A percentile compares a stretch with the other conserved stretches of the same genome.
Evolutionary conservation across 2,888 invertebrate genomes (phyloP).

Genomic region (Aporophyla nigra): DNA sequence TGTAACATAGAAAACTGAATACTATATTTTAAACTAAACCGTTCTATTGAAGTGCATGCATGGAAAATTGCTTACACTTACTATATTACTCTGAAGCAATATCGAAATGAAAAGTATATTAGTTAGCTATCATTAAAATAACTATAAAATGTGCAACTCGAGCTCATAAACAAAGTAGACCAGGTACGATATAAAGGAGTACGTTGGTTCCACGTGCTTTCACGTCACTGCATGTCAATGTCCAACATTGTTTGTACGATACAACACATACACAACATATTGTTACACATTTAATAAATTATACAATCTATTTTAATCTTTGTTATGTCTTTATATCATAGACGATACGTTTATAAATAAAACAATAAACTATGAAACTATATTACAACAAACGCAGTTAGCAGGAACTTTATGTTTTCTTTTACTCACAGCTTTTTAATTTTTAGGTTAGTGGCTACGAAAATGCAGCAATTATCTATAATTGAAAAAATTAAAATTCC

Average conservation of each 20-base stretch:
- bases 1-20: not conserved
- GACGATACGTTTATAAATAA: not conserved
- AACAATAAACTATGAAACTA: conserved; percentile 15
- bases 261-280: not conserved
- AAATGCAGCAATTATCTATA: not conserved
- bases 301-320: conserved; percentile 30
- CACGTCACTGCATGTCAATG: conserved; percentile 43
- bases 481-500: conserved; percentile 1
- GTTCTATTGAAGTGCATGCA: not conserved
- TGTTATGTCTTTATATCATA: conserved; percentile 1
- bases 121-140: conserved; percentile 9
- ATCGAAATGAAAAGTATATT: not conserved
- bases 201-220: conserved; percentile 38
- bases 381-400: not conserved
- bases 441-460: not conserved
- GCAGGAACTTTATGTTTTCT: not conserved
- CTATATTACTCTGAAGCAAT: not conserved
- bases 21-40: not conserved
- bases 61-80: not conserved
- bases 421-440: no score
- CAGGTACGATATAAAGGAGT: conserved; percentile 27
- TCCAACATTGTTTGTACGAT: conserved; percentile 37
- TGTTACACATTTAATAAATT: conserved; percentile 15
- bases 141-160: not conserved
- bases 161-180: conserved; percentile 34